Percentiles rank a stretch among this genome's conserved stretches.
These are phyloP conservation scores for Saccostrea cuccullata DNA, from an alignment of 1,140 invertebrate genomes.

Conservation along the genomic window DNA sequence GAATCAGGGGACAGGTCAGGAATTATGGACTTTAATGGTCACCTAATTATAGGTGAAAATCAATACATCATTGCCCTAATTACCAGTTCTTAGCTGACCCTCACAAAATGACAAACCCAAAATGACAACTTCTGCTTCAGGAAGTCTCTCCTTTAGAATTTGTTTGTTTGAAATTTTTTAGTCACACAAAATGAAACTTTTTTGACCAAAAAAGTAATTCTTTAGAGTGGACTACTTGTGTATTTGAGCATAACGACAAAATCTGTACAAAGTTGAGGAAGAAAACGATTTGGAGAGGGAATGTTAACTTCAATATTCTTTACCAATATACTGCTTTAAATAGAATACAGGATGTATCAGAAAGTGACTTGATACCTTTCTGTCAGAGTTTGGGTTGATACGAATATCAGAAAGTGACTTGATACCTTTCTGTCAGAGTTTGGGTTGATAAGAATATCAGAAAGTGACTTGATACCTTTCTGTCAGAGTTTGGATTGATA, in stretches of 20 bases:
- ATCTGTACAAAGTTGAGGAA: too few species aligned
- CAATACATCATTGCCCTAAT: constrained; percentile 33
- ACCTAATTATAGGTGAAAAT: constrained; percentile 25
- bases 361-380: background rate
- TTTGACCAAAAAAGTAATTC: too few species aligned
- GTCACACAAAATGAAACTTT: background rate
- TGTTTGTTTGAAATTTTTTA: background rate
- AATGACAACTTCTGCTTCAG: constrained; percentile 20
- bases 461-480: background rate
- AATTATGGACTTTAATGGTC: constrained; percentile 14
- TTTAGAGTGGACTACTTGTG: too few species aligned
- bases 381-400: background rate
- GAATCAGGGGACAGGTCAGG: background rate
- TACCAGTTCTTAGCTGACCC: background rate
- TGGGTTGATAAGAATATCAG: background rate
- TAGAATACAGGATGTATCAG: too few species aligned
- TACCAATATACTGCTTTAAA: background rate
- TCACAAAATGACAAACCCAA: constrained; percentile 7
- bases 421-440: constrained; percentile 17
- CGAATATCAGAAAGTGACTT: background rate
- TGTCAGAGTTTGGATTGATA: background rate
- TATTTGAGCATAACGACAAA: too few species aligned
- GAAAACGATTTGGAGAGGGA: background rate
- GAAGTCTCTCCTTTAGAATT: background rate
- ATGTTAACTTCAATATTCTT: background rate